Evolutionary conservation across 1,140 invertebrate species (phyloP).

Genomic region (Apis cerana): DNA sequence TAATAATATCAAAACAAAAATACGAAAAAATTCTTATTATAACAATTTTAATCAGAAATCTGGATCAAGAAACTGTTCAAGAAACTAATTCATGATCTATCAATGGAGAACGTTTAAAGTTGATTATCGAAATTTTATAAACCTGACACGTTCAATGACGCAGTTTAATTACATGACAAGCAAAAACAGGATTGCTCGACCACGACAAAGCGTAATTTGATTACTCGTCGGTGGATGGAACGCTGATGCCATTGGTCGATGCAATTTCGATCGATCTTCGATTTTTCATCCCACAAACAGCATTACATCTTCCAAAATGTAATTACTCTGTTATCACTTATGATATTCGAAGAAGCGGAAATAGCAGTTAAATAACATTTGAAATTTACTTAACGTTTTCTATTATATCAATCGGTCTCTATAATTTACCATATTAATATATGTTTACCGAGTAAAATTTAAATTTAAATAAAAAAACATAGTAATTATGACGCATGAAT

Average conservation of each 20-base stretch:
- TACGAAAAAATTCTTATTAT: no score
- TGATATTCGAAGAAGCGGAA: not conserved
- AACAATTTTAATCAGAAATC: not conserved
- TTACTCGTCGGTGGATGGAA: not conserved
- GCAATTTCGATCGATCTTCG: slow-evolving; percentile 2
- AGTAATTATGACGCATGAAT: not conserved
- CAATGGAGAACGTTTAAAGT: not conserved
- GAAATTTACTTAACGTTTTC: not conserved
- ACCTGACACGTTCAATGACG: not conserved
- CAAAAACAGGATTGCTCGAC: not conserved
- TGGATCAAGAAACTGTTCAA: not conserved
- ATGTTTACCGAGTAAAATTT: no score
- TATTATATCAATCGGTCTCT: not conserved
- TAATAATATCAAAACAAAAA: no score
- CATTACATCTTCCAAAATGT: not conserved
- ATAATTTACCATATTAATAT: not conserved
- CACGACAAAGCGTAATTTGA: slow-evolving; percentile 16
- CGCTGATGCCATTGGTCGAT: not conserved
- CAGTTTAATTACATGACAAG: not conserved
- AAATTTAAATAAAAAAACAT: no score
- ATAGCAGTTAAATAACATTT: not conserved
- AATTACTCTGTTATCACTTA: not conserved
- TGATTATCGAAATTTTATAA: not conserved
- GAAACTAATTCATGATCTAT: not conserved
- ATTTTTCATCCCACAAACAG: not conserved